Evolutionary conservation across 2,888 invertebrate genomes (phyloP).

Genomic region (Platypus cylindrus): DNA sequence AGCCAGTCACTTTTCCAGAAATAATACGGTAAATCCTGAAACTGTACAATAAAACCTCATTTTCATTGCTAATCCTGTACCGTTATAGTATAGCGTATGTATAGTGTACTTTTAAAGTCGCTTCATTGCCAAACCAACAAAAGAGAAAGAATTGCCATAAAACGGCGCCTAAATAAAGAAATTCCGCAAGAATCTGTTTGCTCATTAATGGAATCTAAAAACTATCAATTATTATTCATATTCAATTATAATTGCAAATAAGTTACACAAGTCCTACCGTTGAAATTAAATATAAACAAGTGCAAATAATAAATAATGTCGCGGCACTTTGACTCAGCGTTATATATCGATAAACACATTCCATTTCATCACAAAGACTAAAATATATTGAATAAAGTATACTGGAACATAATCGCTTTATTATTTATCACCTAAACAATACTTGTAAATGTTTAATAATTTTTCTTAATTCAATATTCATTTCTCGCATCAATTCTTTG

Average conservation of each 20-base stretch:
- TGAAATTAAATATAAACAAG: conserved; percentile 29
- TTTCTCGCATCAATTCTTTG: conserved; percentile 14
- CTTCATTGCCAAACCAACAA: conserved; percentile 30
- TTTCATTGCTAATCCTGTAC: too few species aligned
- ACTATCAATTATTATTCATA: conserved; percentile 3
- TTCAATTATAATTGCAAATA: neutral
- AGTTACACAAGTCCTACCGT: conserved; percentile 20
- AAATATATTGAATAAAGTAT: conserved; percentile 11
- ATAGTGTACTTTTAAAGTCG: conserved; percentile 25
- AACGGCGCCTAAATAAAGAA: conserved; percentile 29
- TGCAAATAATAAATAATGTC: conserved; percentile 29
- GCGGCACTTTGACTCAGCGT: conserved; percentile 28
- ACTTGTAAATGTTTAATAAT: conserved; percentile 27
- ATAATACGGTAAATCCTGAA: conserved; percentile 23
- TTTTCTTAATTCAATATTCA: conserved; percentile 26
- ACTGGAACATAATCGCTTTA: neutral
- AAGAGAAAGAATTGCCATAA: conserved; percentile 25
- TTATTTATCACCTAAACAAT: conserved; percentile 22
- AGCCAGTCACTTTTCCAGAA: conserved; percentile 30
- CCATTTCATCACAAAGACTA: conserved; percentile 25
- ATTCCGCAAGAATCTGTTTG: conserved; percentile 28
- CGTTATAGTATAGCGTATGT: too few species aligned
- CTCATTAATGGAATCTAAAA: conserved; percentile 26
- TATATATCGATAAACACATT: conserved; percentile 24
- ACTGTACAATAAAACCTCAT: conserved; percentile 17